Conservation (phyloP, 2,113 vertebrate species). For the Phrynosoma platyrhinos region DNA sequence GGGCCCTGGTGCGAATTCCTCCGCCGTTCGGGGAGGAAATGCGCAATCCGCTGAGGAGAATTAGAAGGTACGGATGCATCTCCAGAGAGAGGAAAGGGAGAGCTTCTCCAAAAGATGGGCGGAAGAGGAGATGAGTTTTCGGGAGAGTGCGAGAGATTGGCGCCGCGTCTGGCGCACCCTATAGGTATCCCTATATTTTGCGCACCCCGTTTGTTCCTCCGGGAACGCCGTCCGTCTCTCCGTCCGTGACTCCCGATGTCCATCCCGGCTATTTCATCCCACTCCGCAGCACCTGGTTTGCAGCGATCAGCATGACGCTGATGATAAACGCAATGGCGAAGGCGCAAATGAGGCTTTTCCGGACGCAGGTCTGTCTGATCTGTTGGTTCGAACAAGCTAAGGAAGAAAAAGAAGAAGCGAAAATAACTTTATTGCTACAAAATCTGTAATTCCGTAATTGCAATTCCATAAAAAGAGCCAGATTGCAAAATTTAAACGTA, state of each 20-base stretch:
- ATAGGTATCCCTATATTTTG: background rate
- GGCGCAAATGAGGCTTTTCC: constrained; percentile 97
- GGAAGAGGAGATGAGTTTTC: background rate
- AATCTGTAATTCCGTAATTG: too few relatives aligned
- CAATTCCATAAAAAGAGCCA: too few relatives aligned
- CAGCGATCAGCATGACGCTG: constrained; percentile 97
- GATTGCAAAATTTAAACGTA: too few relatives aligned
- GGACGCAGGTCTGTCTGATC: constrained; percentile 96
- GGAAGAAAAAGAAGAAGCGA: background rate
- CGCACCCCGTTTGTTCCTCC: constrained; percentile 11
- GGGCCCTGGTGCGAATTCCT: background rate
- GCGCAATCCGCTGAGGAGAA: background rate
- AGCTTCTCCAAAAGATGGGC: background rate
- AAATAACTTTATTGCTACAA: too few relatives aligned
- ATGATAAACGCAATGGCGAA: constrained; percentile 99
- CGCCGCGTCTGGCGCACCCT: background rate
- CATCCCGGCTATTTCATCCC: constrained; percentile 89
- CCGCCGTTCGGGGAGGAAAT: background rate
- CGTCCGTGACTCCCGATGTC: background rate
- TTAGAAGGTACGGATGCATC: background rate
- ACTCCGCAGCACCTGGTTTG: constrained; percentile 97
- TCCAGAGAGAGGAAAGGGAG: background rate
- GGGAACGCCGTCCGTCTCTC: background rate
- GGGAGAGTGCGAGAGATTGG: background rate
- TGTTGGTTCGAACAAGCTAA: constrained; percentile 94